A percentile compares a stretch with the other conserved stretches of the same genome.
Conservation (phyloP, 2,797 vertebrate species). For the Aulostomus chinensis region DNA sequence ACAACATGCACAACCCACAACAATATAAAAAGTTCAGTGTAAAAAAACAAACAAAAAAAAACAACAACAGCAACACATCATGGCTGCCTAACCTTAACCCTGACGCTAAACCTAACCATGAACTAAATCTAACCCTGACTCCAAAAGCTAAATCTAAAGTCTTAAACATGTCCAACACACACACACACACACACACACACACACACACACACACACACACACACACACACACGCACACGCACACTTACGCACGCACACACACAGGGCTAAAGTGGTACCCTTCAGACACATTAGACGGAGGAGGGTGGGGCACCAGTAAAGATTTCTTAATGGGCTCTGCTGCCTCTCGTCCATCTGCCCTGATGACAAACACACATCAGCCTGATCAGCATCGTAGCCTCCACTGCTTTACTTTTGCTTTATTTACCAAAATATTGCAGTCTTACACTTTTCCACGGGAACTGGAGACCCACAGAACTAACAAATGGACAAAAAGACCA, state of each 20-base stretch:
- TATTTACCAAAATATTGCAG: slow-evolving; percentile 16
- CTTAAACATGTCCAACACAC: too few species aligned
- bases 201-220: slow-evolving; percentile 1
- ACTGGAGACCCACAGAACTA: slow-evolving; percentile 17
- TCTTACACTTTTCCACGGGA: slow-evolving; percentile 20
- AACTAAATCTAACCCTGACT: too few species aligned
- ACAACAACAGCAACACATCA: too few species aligned
- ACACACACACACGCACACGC: slow-evolving; percentile 33
- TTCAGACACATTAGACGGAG: slow-evolving; percentile 77
- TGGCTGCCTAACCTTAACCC: too few species aligned
- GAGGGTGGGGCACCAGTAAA: slow-evolving; percentile 80
- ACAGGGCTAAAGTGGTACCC: slow-evolving; percentile 67
- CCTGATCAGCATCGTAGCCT: slow-evolving; percentile 40
- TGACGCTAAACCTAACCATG: too few species aligned
- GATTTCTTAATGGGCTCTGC: slow-evolving; percentile 79
- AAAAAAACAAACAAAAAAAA: too few species aligned
- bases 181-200: not conserved
- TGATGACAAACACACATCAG: slow-evolving; percentile 65
- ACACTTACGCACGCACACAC: too few species aligned
- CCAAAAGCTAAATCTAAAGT: too few species aligned
- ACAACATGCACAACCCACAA: too few species aligned
- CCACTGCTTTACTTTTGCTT: slow-evolving; percentile 22
- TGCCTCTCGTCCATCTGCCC: slow-evolving; percentile 68
- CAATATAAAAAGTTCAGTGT: too few species aligned
- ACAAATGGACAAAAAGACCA: slow-evolving; percentile 23